A percentile compares a stretch with the other conserved stretches of the same genome.
These are phyloP conservation scores for Pachymerium ferrugineum DNA, from an alignment of 2,888 invertebrate genomes.

Conservation along the genomic window DNA sequence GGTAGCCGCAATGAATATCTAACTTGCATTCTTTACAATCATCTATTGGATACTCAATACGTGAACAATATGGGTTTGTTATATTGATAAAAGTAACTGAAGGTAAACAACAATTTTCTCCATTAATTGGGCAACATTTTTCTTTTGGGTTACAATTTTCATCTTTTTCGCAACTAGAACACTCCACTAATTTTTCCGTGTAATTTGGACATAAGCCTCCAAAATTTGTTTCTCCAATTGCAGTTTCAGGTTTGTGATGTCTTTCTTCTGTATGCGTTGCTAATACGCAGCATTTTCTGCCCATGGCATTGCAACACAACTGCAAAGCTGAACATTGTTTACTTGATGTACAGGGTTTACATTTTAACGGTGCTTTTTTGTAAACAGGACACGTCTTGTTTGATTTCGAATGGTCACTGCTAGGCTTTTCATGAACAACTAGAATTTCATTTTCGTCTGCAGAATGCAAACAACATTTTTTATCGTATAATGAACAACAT, in stretches of 20 bases:
- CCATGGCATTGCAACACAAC: background rate
- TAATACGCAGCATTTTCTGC: background rate
- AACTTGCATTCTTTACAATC: no score
- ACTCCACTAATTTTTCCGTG: no score
- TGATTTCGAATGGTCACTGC: background rate
- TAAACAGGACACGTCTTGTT: background rate
- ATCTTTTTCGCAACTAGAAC: no score
- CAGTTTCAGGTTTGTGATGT: background rate
- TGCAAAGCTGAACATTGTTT: background rate
- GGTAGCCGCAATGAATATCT: background rate
- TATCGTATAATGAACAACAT: background rate
- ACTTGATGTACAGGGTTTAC: background rate
- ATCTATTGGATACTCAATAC: no score
- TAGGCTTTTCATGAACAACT: background rate
- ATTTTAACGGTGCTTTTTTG: background rate
- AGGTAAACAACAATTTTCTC: no score
- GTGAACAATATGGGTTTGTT: no score
- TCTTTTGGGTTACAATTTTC: no score
- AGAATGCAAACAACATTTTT: background rate
- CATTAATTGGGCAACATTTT: no score
- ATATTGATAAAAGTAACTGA: no score
- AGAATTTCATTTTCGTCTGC: background rate
- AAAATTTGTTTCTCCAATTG: no score
- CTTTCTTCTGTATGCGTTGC: background rate
- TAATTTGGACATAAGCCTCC: no score